A percentile compares a stretch with the other conserved stretches of the same genome.
Conservation (phyloP, 2,888 invertebrate species). For the Diarsia mendica region DNA sequence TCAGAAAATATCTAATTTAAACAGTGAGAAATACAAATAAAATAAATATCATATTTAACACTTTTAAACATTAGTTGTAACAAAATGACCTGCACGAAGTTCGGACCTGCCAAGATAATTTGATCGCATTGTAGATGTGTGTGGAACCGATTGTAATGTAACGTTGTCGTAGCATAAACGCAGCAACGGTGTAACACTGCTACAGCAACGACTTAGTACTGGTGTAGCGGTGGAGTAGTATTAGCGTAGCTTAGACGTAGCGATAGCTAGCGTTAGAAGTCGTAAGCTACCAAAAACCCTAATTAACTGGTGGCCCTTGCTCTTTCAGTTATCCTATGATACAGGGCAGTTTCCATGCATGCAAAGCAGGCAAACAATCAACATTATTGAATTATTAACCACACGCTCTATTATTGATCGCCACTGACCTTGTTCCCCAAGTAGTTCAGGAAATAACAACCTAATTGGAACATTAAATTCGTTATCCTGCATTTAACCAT, state of each 20-base stretch:
- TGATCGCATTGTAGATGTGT: no score
- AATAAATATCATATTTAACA: no score
- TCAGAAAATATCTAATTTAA: no score
- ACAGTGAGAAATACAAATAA: no score
- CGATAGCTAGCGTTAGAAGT: background rate
- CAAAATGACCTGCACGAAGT: no score
- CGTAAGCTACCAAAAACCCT: background rate
- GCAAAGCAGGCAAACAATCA: background rate
- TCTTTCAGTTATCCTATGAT: background rate
- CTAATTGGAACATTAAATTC: background rate
- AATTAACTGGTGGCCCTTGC: background rate
- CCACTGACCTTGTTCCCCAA: constrained; percentile 2
- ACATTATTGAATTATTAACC: background rate
- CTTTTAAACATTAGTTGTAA: no score
- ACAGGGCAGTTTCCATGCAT: background rate
- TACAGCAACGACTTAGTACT: background rate
- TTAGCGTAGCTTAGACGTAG: background rate
- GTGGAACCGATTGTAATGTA: no score
- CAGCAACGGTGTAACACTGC: background rate
- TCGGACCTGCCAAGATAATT: no score
- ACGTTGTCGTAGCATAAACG: background rate
- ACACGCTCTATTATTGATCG: background rate
- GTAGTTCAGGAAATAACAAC: constrained; percentile 1
- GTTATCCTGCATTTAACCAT: background rate
- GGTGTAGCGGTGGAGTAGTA: background rate